Evolutionary conservation across 2,113 vertebrate species (phyloP), one percentile per base, ranked within the genome.

Genomic region (Phrynosoma platyrhinos): DNA sequence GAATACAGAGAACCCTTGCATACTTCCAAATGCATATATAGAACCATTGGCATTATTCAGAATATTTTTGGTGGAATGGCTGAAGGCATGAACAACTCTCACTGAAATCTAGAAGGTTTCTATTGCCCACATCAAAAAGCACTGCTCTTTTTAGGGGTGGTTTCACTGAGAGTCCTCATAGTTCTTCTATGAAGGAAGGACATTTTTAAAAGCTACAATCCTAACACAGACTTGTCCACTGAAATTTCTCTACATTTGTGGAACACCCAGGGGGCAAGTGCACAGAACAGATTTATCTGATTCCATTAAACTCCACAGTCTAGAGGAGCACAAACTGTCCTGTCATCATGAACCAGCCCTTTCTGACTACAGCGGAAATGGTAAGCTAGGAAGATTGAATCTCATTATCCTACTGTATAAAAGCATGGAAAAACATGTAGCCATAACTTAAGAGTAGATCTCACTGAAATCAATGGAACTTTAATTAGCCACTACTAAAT

Each of bases 331-430:
- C 12, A 53, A 79, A 42, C 84, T 86, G 40, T 79, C 78, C 52
- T 87, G 40, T 79, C 75, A 36, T 83, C 75, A 7, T 7, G 25
- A 83, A 82, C 64, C 75, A 83, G 79, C 87, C 32, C 86, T 75
- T 82, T 90, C 0, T 6, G 82, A 52, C 64, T 47, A 86, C 20
- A 85, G 89, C 16, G 90, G 27, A 69, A 62, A 64, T 78, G n/a
- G 55, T 36, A 79, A 90, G 23, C 80, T 69, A 5, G 66, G 0
- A 27, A 88, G 71, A 82, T 83, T 68, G 84, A 40, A 79, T 91
- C 82, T 85, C 79, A 83, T 83, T 89, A 91, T 89, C 79, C 79
- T 85, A 82, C 93, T 90, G 85, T 23, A 69, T 80, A 87, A 86
- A 32, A 42, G 27, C 23, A 42, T 27, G 42, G 80, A 82, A 40